Evolutionary conservation across 2,113 vertebrate genomes (phyloP), one percentile per base, ranked within the genome.

Genomic region (Panthera uncia): DNA sequence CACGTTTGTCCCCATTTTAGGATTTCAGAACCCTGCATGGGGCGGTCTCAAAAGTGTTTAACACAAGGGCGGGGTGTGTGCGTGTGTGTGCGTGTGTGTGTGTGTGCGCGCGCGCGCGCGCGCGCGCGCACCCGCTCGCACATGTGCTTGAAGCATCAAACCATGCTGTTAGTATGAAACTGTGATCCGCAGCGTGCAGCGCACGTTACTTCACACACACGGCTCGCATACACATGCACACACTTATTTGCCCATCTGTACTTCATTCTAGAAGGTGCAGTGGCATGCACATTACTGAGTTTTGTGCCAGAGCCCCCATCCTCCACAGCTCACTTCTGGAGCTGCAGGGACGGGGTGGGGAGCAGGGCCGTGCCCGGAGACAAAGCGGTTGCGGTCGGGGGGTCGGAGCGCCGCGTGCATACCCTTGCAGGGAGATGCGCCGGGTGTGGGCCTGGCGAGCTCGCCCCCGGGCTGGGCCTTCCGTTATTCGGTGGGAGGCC

Each of bases 351-450:
- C 1, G 1, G 9, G 68, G 84, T 19, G 12, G 45, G 57, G 29
- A 27, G 14, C 23, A 48, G 21, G 27, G 68, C 68, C 13, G 3
- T 6, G 79, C 3, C 5, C 31, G 16, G 14, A 78, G 41, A 7
- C 0, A 0, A 2, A 0, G 29, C 21, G 66, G 7, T 50, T 2
- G 5, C 1, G 0, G n/a, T 52, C 7, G 38, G 31, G 27, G 19
- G 36, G n/a, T 45, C 0, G 1, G 69, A 48, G 52, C 11, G 2
- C 27, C 55, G 19, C 2, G 4, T 2, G 31, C 16, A 6, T 38
- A 74, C n/a, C 38, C 16, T 15, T 2, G 8, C 23, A 3, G 74
- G 68, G 57, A 83, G 25, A 13, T 0, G 2, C 4, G 48, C 81
- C 81, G 69, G 81, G 19, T 33, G 69, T 27, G n/a, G 36, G 16